These are phyloP conservation scores for Callaeas wilsoni DNA, from an alignment of 2,113 vertebrate species.

Conservation along the genomic window DNA sequence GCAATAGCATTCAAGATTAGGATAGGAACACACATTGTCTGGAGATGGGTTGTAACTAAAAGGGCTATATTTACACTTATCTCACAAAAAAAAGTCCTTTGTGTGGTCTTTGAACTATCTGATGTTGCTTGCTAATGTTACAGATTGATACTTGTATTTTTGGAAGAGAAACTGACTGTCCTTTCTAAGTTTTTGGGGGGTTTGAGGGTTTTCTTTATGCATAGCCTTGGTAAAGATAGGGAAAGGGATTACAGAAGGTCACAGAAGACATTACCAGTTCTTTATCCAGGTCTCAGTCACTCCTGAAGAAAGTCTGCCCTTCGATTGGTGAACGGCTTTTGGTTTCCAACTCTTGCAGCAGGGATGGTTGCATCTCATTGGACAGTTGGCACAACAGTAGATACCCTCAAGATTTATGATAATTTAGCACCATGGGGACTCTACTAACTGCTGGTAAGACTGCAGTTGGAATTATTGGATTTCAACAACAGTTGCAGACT, in stretches of 20 bases:
- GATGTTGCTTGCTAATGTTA: background rate
- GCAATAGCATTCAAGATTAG: background rate
- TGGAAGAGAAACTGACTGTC: background rate
- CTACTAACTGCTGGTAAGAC: conserved; percentile 53
- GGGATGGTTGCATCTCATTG: background rate
- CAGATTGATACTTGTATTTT: background rate
- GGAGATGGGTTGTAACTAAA: background rate
- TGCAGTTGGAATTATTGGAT: conserved; percentile 57
- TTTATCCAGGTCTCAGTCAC: background rate
- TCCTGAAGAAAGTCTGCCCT: background rate
- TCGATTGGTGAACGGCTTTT: background rate
- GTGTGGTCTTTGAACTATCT: background rate
- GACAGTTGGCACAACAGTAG: background rate
- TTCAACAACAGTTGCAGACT: conserved; percentile 59
- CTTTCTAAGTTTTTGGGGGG: background rate
- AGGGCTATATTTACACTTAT: background rate
- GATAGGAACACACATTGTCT: background rate
- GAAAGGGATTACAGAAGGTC: background rate
- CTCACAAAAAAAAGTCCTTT: background rate
- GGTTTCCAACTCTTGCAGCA: background rate
- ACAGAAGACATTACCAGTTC: background rate
- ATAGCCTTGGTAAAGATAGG: background rate
- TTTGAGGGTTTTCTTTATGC: background rate
- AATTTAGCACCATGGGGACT: conserved; percentile 51
- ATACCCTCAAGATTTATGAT: conserved; percentile 45